Evolutionary conservation across 1,140 invertebrate species (phyloP).

Genomic region (Bombus difficillimus): DNA sequence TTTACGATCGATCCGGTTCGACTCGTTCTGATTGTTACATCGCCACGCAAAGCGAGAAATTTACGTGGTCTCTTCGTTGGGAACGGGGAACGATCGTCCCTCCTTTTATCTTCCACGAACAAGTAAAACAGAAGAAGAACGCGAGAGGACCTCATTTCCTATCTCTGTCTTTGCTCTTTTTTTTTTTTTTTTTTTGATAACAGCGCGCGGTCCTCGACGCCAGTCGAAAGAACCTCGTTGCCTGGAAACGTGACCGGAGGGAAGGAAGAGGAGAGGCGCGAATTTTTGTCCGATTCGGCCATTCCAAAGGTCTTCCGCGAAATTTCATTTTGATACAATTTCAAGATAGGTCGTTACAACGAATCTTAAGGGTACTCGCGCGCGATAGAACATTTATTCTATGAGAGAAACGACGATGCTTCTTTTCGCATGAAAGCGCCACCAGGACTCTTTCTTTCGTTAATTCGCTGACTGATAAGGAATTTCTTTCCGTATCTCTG

Average conservation of each 20-base stretch:
- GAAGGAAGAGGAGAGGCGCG: background rate
- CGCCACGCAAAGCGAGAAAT: slow-evolving; percentile 15
- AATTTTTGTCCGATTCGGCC: slow-evolving; percentile 3
- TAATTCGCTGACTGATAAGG: background rate
- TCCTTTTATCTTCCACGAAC: background rate
- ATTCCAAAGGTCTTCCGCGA: background rate
- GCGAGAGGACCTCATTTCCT: background rate
- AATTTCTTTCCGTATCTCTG: background rate
- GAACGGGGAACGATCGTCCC: background rate
- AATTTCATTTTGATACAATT: slow-evolving; percentile 39
- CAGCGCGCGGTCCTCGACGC: too few species aligned
- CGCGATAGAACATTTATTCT: background rate
- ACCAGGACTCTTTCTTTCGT: background rate
- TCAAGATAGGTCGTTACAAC: slow-evolving; percentile 14
- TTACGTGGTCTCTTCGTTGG: background rate
- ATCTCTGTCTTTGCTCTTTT: background rate
- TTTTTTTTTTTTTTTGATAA: background rate
- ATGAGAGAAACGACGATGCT: background rate
- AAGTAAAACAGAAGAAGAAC: background rate
- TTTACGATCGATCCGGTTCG: slow-evolving; percentile 17
- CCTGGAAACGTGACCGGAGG: background rate
- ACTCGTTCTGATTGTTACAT: slow-evolving; percentile 23
- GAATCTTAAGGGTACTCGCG: background rate
- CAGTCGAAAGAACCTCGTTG: background rate
- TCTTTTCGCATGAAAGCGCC: background rate